These are phyloP conservation scores for Pachyuromys duprasi DNA, from an alignment of 2,797 vertebrate genomes.

Conservation along the genomic window DNA sequence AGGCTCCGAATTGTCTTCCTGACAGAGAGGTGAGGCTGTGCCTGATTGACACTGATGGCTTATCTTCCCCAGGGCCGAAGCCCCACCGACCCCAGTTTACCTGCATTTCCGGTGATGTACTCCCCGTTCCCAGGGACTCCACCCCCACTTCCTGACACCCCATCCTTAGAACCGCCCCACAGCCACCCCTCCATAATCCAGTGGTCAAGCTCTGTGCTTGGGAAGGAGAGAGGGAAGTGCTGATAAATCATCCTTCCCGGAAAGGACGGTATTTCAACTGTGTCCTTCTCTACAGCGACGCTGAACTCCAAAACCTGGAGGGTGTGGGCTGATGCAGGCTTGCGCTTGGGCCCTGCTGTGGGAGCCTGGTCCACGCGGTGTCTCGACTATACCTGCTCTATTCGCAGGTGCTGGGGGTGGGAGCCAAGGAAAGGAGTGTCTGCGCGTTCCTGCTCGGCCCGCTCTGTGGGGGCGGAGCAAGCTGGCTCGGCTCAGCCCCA, in stretches of 20 bases:
- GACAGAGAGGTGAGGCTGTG: background rate
- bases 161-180: background rate
- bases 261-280: background rate
- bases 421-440: background rate
- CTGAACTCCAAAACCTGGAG: background rate
- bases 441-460: background rate
- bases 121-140: background rate
- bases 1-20: background rate
- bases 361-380: background rate
- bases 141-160: background rate
- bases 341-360: background rate
- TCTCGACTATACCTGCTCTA: background rate
- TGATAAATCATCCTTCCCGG: background rate
- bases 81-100: background rate
- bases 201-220: background rate
- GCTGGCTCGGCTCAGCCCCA: background rate
- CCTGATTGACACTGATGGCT: background rate
- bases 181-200: background rate
- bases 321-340: background rate
- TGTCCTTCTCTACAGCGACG: background rate
- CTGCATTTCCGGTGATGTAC: background rate
- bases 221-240: background rate
- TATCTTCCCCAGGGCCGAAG: background rate
- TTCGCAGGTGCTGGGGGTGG: background rate
- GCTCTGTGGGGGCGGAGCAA: slow-evolving; percentile 43